Conservation (phyloP, 2,888 invertebrate species). For the Stratiomys singularior region DNA sequence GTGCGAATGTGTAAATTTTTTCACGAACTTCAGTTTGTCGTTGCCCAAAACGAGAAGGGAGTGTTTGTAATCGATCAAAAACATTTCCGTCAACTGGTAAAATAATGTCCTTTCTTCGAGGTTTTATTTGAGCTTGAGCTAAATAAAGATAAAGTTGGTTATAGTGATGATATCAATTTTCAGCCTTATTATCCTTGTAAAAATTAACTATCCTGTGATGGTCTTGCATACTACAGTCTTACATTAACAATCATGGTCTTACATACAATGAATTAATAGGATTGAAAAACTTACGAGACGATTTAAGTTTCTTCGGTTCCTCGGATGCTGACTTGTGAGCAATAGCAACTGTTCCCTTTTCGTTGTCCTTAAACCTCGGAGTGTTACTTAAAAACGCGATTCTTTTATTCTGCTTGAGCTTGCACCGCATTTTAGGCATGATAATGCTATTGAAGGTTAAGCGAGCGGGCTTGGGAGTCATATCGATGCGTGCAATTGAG, state of each 20-base stretch:
- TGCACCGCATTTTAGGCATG: conserved; percentile 41
- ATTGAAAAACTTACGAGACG: neutral
- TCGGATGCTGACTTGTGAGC: neutral
- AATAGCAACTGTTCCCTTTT: neutral
- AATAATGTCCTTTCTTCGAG: neutral
- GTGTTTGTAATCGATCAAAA: neutral
- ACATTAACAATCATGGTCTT: too few species aligned
- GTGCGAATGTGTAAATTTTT: conserved; percentile 45
- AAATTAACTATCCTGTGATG: too few species aligned
- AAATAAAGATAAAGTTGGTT: too few species aligned
- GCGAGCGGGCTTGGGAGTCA: conserved; percentile 21
- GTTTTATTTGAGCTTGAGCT: neutral
- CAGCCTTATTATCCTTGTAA: too few species aligned
- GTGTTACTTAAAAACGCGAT: conserved; percentile 47
- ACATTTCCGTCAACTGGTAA: neutral
- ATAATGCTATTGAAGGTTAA: conserved; percentile 43
- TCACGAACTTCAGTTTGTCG: conserved; percentile 16
- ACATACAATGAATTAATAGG: neutral
- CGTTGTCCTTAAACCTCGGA: conserved; percentile 45
- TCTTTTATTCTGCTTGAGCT: conserved; percentile 40
- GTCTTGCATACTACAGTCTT: too few species aligned
- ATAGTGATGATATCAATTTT: too few species aligned
- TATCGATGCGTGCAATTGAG: conserved; percentile 17
- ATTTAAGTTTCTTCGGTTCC: neutral
- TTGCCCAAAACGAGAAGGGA: conserved; percentile 20